Evolutionary conservation across 2,888 invertebrate genomes (phyloP), one percentile per base, ranked within the genome.

Genomic region (Catocala sponsa): DNA sequence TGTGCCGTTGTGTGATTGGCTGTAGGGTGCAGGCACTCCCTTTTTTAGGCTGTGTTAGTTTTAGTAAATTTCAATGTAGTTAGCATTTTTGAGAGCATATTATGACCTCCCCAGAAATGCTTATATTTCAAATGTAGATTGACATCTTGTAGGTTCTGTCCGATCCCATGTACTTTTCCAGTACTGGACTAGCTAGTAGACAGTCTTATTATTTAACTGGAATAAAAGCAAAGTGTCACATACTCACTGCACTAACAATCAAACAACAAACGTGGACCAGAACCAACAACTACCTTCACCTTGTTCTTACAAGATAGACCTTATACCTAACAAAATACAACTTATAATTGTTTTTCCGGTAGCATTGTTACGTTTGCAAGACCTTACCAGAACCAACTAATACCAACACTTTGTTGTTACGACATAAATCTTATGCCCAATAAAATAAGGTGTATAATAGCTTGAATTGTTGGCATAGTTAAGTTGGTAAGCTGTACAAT

Each of bases 401-500:
- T 9, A 9, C 6, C 35, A 9, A 10, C 38, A 9, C 41, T 10
- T 4, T 6, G 11, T 15, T 15, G 1, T 11, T 1, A 10, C 10
- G n/a, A 15, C 4, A 6, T 46, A 6, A 4, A 13, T 43, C 35
- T 49, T 76, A 60, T 56, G 10, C 0, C 12, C 0, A 42, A 6
- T 2, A 11, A n/a, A 46, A 25, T 63, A 70, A 51, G 59, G 55
- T 59, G 35, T 43, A 60, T 49, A 43, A 44, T 54, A 6, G 38
- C 33, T 38, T 15, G 44, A 11, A 10, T 10, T 6, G 2, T 12
- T 38, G 0, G 42, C 47, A 50, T 50, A 57, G 12, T 5, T 61
- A 68, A 54, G 33, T 68, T 72, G 54, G 73, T 70, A 12, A 44
- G 15, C 52, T 49, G 49, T 54, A 84, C 84, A 85, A 84, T 80